Base-by-base conservation (phyloP, 2,113 vertebrate genomes). In the Callorhinus ursinus region DNA sequence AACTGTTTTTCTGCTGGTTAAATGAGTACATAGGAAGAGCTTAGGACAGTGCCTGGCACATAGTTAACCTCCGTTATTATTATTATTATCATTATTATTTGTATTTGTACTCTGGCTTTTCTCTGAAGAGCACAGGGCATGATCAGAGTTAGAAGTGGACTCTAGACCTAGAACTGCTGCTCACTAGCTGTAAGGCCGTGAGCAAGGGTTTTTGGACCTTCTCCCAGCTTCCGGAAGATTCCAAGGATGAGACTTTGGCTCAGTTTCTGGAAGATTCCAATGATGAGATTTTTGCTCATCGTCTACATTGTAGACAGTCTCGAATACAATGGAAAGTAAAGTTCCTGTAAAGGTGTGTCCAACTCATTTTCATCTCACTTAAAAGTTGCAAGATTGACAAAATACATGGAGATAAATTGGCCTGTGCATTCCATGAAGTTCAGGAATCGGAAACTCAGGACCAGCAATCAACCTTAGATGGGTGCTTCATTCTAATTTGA, bases 201-300 rank as follows among this genome's bases (percentile, higher is more conserved):
- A 90, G 36, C 46, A 51, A 67, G 16, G 42, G 7, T 88, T 74
- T 76, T 93, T 74, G 31, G 7, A 77, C 77, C 24, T 7, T 24
- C 14, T 67, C 3, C 24, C 6, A 49, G 51, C 67, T 13, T 63
- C 93, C 39, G 82, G 79, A 88, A 92, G 53, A 87, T 59, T 85
- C 67, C 39, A 67, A 63, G 0, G 36, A 80, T 53, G 80, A 71
- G 39, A 67, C 65, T 85, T 95, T 67, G 85, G 67, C 53, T 39
- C 46, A 65, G 71, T 88, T 95, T 97, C 93, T 79, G 82, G 83
- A 92, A 92, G 49, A 87, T 59, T 90, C 79, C 39, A 65, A 63
- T 0, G 36, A 83, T 53, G 80, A 71, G 39, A 67, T 67, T 85
- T 96, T 77, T 92, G 67, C 36, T 39, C 31, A 82, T 67, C 19